Base-by-base conservation (phyloP, 1,140 invertebrate species). In the Hypsibius dujardini region DNA sequence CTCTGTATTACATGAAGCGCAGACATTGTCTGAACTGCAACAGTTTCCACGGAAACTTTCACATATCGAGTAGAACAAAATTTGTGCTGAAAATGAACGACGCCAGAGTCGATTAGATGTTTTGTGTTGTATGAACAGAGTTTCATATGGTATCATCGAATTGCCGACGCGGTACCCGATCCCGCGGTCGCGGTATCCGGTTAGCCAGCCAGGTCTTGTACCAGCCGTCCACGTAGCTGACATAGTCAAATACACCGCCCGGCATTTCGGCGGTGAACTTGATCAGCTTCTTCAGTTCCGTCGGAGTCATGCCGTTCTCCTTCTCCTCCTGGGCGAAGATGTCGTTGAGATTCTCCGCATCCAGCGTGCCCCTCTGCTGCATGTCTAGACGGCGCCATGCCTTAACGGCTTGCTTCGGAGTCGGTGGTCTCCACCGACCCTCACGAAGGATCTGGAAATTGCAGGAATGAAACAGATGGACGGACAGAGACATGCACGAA, bases 241-340 rank as follows among this genome's bases (percentile, higher is more conserved):
- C 50, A 56, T 56, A 56, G 50, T 56, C 50, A 7, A 56, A 7
- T n/a, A 7, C 50, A 56, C 50, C 50, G n/a, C 50, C 50, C 50
- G 50, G 50, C 50, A 56, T 56, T 56, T 56, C 50, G n/a, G 7
- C n/a, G n/a, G n/a, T n/a, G 7, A 7, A 56, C 50, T 56, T 7
- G 7, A 56, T 56, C 50, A 56, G 7, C 50, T n/a, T 7, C n/a
- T 56, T 56, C 50, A 56, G 50, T n/a, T 56, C 50, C 7, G 50
- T 56, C n/a, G 50, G 50, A n/a, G 50, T 7, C 50, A 56, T 56
- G 50, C 50, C 50, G 50, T 56, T 56, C 7, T 56, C 50, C 50
- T 56, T 56, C 50, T 56, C 50, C 50, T 56, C 50, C 50, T 56
- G 50, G n/a, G 50, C 50, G n/a, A 56, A 56, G 7, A 56, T 56